Base-by-base conservation (phyloP, 2,113 vertebrate genomes). In the Atrichornis clamosus region DNA sequence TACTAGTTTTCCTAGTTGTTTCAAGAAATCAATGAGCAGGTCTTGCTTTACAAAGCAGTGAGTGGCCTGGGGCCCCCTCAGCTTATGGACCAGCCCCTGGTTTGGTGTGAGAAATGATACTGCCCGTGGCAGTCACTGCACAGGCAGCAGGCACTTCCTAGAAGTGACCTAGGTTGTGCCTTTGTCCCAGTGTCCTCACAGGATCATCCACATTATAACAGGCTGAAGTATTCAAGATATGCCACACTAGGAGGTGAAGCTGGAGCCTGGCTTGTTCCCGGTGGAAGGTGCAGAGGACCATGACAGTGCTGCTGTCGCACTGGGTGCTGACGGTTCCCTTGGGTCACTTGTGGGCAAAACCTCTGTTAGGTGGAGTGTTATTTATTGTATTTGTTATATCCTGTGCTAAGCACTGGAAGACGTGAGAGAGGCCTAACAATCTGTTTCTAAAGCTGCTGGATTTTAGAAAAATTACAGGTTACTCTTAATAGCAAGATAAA, bases 311-410 rank as follows among this genome's bases (percentile, higher is more conserved):
- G 27, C 6, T 33, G 44, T 59, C 35, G 11, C 14, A 6, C n/a
- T 64, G 49, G n/a, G 37, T 0, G 1, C 50, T 63, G 27, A 17
- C 0, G 0, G 33, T 33, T 87, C 58, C 41, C 5, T 1, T 28
- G 70, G 63, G 28, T 46, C 69, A 39, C 4, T 2, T 47, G 37
- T 24, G n/a, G 53, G 58, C 49, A 86, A 78, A 81, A 52, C 9
- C 1, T 0, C 30, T 67, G 11, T 26, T 77, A 42, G 5, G 5
- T 63, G 21, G 46, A 27, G 32, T 77, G 23, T 4, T 76, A 46
- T 33, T 62, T 58, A 16, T 39, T 68, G 37, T 19, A 8, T 81
- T 55, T 78, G 17, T 50, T 87, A 6, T 27, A 35, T 55, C 37
- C 55, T 70, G 27, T 65, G n/a, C 55, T 75, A 63, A 67, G 41